Evolutionary conservation across 2,888 invertebrate species (phyloP), one percentile per base, ranked within the genome.

Genomic region (Orchesellides sinensis): DNA sequence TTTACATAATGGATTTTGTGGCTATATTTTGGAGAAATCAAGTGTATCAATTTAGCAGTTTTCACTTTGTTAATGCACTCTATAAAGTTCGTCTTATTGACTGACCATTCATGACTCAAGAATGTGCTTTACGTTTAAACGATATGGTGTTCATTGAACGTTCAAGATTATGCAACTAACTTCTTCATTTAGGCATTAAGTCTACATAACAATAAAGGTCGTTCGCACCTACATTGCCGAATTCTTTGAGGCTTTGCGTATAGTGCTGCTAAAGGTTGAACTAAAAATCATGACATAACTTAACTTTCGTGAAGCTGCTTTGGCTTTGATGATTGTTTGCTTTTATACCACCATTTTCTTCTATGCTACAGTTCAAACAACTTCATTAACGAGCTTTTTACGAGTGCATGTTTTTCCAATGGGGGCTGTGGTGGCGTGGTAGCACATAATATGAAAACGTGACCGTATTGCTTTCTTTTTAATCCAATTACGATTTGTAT

Each of bases 321-420:
- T n/a, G n/a, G n/a, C 1, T 21, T 23, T 63, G 21, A 23, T 35
- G 19, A 4, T 32, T 17, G 19, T 63, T 63, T 40, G 23, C 63
- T 63, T 40, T 21, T n/a, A n/a, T n/a, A n/a, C n/a, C 63, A 40
- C 63, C 21, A 21, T 63, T 40, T 40, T 14, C 45, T 61, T 21
- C 17, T 21, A 2, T 21, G 52, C 40, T 63, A 40, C 63, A 63
- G 63, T 63, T 63, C 63, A 63, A 40, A 40, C 63, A 63, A 63
- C 63, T 63, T 63, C 63, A 40, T 63, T 63, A 63, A 59, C n/a
- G 29, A n/a, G n/a, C 32, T 59, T 27, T 29, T 23, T 12, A 17
- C 14, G 59, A 59, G 59, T 40, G 40, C 10, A n/a, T n/a, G 40
- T 40, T 40, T n/a, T 40, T 40, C 21, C 25, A 59, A 3, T 2